Conservation (phyloP, 2,113 vertebrate genomes). For the Tamias sibiricus region DNA sequence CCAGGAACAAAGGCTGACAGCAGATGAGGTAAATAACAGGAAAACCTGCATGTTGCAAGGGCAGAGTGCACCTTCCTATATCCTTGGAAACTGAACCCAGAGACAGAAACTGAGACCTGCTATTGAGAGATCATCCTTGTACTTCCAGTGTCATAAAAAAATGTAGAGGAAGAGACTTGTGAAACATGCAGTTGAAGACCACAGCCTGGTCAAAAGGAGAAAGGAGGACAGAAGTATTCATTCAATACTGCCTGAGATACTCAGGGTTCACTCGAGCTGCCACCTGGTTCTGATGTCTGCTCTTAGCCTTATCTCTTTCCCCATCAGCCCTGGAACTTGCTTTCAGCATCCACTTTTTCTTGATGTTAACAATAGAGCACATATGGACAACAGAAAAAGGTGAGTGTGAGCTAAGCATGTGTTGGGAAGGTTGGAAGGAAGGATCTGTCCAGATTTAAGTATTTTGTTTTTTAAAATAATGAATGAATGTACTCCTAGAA, state of each 20-base stretch:
- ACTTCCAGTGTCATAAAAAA: not conserved
- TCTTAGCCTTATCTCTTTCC: not conserved
- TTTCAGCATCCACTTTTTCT: not conserved
- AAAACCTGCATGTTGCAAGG: not conserved
- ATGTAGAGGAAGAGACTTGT: not conserved
- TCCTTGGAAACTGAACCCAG: not conserved
- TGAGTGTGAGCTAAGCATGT: not conserved
- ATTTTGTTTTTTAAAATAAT: not conserved
- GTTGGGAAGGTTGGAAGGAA: accelerated
- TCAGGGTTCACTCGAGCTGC: not conserved
- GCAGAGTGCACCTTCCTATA: not conserved
- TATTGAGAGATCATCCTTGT: not conserved
- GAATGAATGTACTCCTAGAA: not conserved
- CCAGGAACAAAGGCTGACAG: not conserved
- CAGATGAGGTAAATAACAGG: not conserved
- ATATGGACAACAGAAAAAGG: not conserved
- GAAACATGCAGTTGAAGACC: not conserved
- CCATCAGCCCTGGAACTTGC: not conserved
- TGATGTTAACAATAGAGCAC: not conserved
- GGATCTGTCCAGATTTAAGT: not conserved
- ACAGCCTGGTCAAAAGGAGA: not conserved
- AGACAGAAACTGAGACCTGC: not conserved
- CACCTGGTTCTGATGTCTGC: not conserved
- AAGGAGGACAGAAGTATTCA: not conserved
- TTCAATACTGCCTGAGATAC: not conserved